A percentile compares a stretch with the other conserved stretches of the same genome.
Evolutionary conservation across 2,888 invertebrate species (phyloP).

Genomic region (Oxystoma pomonae): DNA sequence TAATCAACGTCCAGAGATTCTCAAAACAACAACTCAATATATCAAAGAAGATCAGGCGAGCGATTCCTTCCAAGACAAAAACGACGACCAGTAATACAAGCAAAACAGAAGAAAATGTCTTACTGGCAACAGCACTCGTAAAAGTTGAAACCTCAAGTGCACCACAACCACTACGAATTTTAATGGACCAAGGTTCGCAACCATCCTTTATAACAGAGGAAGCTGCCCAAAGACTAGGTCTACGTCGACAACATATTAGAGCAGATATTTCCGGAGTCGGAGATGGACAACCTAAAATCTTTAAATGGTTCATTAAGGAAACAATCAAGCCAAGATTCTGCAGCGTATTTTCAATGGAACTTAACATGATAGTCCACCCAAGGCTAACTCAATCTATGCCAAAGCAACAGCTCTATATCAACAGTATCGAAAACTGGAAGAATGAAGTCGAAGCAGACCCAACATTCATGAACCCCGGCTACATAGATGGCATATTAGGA

Average conservation of each 20-base stretch:
- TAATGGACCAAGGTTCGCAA: conserved; percentile 6
- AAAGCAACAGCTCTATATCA: background rate
- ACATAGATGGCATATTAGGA: no score
- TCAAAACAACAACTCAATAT: background rate
- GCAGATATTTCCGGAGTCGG: conserved; percentile 1
- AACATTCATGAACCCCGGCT: background rate
- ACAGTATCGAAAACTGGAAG: background rate
- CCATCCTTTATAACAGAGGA: conserved; percentile 2
- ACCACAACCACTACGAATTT: background rate
- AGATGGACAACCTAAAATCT: conserved; percentile 2
- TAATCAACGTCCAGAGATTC: background rate
- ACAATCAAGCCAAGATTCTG: background rate
- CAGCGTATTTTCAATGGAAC: background rate
- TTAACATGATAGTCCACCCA: background rate
- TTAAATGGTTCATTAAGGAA: background rate
- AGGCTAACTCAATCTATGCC: conserved; percentile 1
- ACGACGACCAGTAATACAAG: background rate
- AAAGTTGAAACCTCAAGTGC: background rate
- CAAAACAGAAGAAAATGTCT: background rate
- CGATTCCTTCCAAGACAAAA: background rate
- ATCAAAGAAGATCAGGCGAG: background rate
- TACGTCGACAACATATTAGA: background rate
- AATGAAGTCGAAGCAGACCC: background rate
- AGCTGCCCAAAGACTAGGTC: conserved; percentile 1
- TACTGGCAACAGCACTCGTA: background rate